phyloP scores from a whole-genome alignment of 2,797 vertebrate genomes.

The Eutrigla gurnardus region DNA sequence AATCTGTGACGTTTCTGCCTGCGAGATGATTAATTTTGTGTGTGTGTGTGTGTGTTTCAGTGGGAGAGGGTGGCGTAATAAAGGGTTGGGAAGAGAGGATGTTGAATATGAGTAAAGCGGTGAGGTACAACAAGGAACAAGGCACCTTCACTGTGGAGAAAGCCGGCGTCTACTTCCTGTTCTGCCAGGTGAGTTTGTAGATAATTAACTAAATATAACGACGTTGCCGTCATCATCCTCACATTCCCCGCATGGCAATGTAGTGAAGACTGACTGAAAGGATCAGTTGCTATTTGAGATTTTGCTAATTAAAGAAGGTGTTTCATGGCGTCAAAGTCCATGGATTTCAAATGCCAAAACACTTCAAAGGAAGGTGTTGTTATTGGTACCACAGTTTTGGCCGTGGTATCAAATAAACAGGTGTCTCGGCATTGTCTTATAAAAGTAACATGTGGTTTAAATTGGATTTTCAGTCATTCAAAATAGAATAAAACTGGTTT shows the following conservation, averaged over 20 bases:
- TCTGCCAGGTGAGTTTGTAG: constrained; percentile 89
- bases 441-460: not conserved
- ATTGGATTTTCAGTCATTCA: not conserved
- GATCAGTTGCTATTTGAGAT: not conserved
- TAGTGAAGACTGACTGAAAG: not conserved
- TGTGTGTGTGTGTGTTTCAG: constrained; percentile 68
- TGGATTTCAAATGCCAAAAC: not conserved
- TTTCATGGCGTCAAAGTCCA: not conserved
- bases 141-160: constrained; percentile 89
- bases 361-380: not conserved
- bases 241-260: not conserved
- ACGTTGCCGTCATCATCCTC: not conserved
- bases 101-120: constrained; percentile 89
- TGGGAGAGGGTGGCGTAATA: constrained; percentile 88
- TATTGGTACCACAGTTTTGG: not conserved
- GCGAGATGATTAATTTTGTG: constrained; percentile 39
- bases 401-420: not conserved
- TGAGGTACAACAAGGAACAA: constrained; percentile 86
- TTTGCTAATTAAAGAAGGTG: not conserved
- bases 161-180: constrained; percentile 91
- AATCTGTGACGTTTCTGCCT: constrained; percentile 25
- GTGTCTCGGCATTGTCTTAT: not conserved
- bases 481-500: not conserved
- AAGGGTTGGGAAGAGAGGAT: constrained; percentile 90
- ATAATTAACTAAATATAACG: constrained; percentile 1